Percentiles rank a stretch among this genome's conserved stretches.
Evolutionary conservation across 2,888 invertebrate species (phyloP).

Genomic region (Rotaria socialis): DNA sequence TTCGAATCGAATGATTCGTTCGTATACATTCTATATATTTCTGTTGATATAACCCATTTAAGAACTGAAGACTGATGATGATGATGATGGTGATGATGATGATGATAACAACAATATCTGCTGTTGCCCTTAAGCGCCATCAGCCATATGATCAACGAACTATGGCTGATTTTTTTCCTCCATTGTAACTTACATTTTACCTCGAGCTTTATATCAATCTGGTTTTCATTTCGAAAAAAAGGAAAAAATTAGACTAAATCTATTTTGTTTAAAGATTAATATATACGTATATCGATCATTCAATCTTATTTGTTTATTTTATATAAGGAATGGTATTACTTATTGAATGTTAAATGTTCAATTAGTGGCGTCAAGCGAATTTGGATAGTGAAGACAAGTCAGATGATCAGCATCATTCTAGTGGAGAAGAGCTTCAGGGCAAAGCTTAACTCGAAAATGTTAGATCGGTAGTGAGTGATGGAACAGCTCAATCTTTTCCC

Average conservation of each 20-base stretch:
- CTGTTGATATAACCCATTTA: conserved; percentile 13
- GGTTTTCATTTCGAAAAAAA: neutral
- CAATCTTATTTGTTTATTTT: neutral
- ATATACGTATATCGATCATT: neutral
- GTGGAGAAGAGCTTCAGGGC: no score
- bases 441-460: no score
- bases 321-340: neutral
- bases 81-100: neutral
- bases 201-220: neutral
- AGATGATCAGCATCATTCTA: no score
- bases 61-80: neutral
- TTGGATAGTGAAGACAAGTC: no score
- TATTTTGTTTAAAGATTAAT: conserved; percentile 11
- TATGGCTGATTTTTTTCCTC: neutral
- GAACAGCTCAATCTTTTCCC: no score
- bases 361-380: no score
- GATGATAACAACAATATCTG: neutral
- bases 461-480: no score
- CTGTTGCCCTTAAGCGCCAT: neutral
- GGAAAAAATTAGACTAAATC: neutral
- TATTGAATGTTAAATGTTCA: no score
- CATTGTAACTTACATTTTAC: neutral
- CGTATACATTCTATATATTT: neutral
- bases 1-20: neutral
- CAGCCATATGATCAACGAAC: neutral